Base-by-base conservation (phyloP, 2,113 vertebrate species). In the Hirundichthys speculiger region DNA sequence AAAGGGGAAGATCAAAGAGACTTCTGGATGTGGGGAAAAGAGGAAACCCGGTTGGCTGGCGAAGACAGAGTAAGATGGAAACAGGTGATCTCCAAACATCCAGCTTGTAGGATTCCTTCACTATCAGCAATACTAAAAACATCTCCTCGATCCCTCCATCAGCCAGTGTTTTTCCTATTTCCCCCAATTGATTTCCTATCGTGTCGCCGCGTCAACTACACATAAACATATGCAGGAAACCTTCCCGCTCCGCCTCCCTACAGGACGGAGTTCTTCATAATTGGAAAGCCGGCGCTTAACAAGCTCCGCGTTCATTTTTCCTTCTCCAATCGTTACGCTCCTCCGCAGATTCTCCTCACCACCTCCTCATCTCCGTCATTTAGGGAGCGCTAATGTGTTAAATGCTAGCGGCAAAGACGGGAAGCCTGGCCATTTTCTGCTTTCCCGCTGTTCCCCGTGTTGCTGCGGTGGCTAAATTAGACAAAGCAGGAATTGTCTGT, bases 361-460 rank as follows among this genome's bases (percentile, higher is more conserved):
- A 43, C 73, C 74, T 86, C 88, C 63, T 81, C 79, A 55, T 83
- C 83, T 61, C 59, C 21, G 15, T 83, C 87, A 73, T 86, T 89
- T 88, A 77, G 81, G 70, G 45, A 80, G 68, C 65, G 48, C 73
- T 93, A 88, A 91, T 90, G 88, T 86, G 81, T 87, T 92, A 91
- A 90, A 92, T 75, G 80, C 54, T 75, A 89, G 78, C 84, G 81
- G 79, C 80, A 80, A 78, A 87, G 86, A 89, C 77, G 75, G 88
- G 84, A 89, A 74, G 88, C 88, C 85, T 80, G 88, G 82, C 87
- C 81, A 89, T 90, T 91, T 89, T 87, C 84, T 76, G 80, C 84
- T 82, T 85, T 84, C 91, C 90, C 80, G 64, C 88, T 83, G 92
- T 80, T 80, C 80, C 80, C 76, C 73, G 75, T 86, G 77, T 88